phyloP scores from a whole-genome alignment of 2,888 invertebrate genomes.

The Drosophila ezoana region DNA sequence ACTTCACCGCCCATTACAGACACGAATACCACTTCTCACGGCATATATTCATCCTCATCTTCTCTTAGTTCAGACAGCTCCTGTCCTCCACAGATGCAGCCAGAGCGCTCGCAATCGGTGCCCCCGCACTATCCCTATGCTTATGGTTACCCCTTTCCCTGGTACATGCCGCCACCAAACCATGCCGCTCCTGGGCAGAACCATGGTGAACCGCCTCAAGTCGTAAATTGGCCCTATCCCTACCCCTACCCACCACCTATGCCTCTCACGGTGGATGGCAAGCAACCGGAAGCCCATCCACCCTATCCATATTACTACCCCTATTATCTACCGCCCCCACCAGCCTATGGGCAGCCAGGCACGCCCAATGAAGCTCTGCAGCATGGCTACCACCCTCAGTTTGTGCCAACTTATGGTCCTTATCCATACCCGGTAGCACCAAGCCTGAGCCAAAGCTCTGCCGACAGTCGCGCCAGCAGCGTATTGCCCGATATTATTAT shows the following conservation, averaged over 20 bases:
- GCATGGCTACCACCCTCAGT: constrained; percentile 54
- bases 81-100: constrained; percentile 46
- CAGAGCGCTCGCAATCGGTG: constrained; percentile 71
- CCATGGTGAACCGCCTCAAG: constrained; percentile 52
- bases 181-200: constrained; percentile 30
- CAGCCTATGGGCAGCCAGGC: constrained; percentile 57
- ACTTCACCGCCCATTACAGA: constrained; percentile 43
- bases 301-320: constrained; percentile 81
- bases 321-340: constrained; percentile 69
- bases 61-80: constrained; percentile 76
- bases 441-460: constrained; percentile 71
- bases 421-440: constrained; percentile 74
- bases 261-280: constrained; percentile 56
- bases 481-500: constrained; percentile 83
- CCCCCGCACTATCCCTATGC: constrained; percentile 79
- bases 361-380: constrained; percentile 38
- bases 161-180: constrained; percentile 78
- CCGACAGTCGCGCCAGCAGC: constrained; percentile 77
- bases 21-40: constrained; percentile 29
- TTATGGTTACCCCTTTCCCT: constrained; percentile 80
- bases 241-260: constrained; percentile 78
- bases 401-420: constrained; percentile 62
- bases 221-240: constrained; percentile 74
- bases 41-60: constrained; percentile 72
- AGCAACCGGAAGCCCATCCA: constrained; percentile 61